Evolutionary conservation across 2,797 vertebrate species (phyloP), one percentile per base, ranked within the genome.

Genomic region (Liparis tanakae): DNA sequence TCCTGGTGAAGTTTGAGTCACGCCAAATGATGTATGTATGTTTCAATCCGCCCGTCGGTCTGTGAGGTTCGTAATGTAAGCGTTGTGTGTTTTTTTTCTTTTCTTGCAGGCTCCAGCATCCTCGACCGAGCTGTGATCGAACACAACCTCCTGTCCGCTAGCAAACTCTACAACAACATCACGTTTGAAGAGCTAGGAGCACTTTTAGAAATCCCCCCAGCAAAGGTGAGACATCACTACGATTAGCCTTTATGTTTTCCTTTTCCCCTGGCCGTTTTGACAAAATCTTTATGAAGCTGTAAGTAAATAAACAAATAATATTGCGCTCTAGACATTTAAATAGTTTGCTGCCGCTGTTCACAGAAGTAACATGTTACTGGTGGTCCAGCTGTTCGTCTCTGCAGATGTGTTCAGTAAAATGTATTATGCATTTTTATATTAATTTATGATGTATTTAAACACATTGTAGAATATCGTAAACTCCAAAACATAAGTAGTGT

Each of bases 101-200:
- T 41, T 34, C 25, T 53, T 10, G 0, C 66, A 99, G 98, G 98
- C 87, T 99, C 98, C 68, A 99, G 98, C 92, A 99, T 99, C 83
- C 92, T 99, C 44, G 98, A 99, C 92, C 95, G 98, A 95, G 98
- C 98, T 30, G 98, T 99, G 80, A 99, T 99, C 79, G 98, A 99
- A 80, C 98, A 99, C 93, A 99, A 99, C 88, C 95, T 99, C 25
- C 87, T 99, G 18, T 99, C 98, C 76, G 98, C 98, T 7, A 99
- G 98, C 92, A 99, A 99, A 92, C 96, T 99, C 37, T 99, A 99
- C 93, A 99, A 99, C 91, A 99, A 99, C 88, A 99, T 99, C 83
- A 99, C 98, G 0, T 99, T 99, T 87, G 97, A 98, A 93, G 98
- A 99, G 85, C 95, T 99, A 20, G 98, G 98, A 86, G 98, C 98